phyloP scores from a whole-genome alignment of 1,140 invertebrate genomes.

The Bombus ignitus region DNA sequence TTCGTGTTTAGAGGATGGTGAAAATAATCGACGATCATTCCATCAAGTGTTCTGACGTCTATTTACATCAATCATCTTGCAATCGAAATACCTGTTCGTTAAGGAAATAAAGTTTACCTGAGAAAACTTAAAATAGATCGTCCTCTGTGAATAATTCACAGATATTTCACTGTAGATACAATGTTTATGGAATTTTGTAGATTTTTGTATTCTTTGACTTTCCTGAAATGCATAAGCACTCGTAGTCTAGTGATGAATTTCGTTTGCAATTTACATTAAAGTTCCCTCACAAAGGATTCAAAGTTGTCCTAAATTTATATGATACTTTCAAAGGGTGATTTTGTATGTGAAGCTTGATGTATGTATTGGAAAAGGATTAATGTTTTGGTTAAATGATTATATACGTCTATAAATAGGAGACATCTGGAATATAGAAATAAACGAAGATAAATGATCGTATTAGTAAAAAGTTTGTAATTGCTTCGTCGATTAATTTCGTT shows the following conservation, averaged over 20 bases:
- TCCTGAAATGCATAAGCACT: neutral
- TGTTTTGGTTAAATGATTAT: neutral
- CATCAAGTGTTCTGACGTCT: neutral
- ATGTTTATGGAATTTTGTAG: neutral
- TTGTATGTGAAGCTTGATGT: neutral
- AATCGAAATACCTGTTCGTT: neutral
- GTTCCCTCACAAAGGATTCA: neutral
- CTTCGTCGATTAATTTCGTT: neutral
- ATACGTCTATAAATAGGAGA: neutral
- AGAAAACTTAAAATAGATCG: too few relatives aligned
- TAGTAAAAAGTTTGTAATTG: constrained; percentile 7
- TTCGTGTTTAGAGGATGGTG: neutral
- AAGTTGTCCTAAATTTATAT: neutral
- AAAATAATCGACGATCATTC: neutral
- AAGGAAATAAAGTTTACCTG: too few relatives aligned
- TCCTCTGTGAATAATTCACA: neutral
- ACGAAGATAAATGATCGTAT: neutral
- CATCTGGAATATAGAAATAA: neutral
- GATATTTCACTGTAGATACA: neutral
- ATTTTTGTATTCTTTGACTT: neutral
- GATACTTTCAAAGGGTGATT: neutral
- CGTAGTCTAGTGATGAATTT: neutral
- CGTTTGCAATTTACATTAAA: neutral
- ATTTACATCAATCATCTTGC: neutral
- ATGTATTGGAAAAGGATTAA: neutral